A percentile compares a stretch with the other conserved stretches of the same genome.
Evolutionary conservation across 2,888 invertebrate species (phyloP).

Genomic region (Meghimatium bilineatum): DNA sequence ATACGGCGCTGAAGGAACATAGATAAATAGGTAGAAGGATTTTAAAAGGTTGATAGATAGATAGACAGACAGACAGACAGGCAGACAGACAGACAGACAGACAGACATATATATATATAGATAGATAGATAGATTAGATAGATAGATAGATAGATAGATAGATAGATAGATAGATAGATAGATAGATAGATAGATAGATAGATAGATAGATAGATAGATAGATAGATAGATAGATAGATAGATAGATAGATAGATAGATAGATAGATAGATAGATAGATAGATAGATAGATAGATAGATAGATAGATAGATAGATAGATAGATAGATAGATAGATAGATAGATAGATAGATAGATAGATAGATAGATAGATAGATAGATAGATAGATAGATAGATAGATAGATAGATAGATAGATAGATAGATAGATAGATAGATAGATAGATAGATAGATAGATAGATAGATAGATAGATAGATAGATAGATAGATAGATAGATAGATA

Average conservation of each 20-base stretch:
- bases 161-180: conserved; percentile 5
- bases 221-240: neutral
- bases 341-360: neutral
- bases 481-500: too few relatives aligned
- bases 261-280: conserved; percentile 1
- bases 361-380: conserved; percentile 1
- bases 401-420: conserved; percentile 1
- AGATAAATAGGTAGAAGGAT: too few relatives aligned
- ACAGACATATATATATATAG: too few relatives aligned
- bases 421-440: conserved; percentile 33
- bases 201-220: conserved; percentile 1
- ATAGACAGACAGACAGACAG: too few relatives aligned
- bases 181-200: conserved; percentile 10
- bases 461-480: too few relatives aligned
- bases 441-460: conserved; percentile 34
- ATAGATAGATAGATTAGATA: too few relatives aligned
- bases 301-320: conserved; percentile 1
- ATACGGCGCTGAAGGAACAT: too few relatives aligned
- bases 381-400: conserved; percentile 1
- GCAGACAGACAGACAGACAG: too few relatives aligned
- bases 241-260: neutral
- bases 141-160: conserved; percentile 10
- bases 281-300: conserved; percentile 1
- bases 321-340: conserved; percentile 12
- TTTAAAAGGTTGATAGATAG: too few relatives aligned